Evolutionary conservation across 2,797 vertebrate species (phyloP).

Genomic region (Thunnus albacares): DNA sequence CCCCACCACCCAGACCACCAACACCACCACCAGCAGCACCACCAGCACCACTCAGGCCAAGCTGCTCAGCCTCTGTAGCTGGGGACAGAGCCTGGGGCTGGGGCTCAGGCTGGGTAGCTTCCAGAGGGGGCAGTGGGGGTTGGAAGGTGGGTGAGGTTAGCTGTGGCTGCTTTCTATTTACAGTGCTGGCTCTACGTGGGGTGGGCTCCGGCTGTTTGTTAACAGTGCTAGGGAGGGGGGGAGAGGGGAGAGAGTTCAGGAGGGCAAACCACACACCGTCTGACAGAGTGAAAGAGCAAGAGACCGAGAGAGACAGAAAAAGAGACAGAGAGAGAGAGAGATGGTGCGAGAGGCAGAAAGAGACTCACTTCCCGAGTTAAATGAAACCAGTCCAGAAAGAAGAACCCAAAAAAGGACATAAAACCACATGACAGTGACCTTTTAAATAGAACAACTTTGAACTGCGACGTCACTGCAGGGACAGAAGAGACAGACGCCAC

Average conservation of each 20-base stretch:
- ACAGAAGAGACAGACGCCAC: conserved; percentile 61
- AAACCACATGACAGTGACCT: conserved; percentile 67
- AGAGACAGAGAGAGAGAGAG: conserved; percentile 48
- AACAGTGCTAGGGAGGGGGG: conserved; percentile 90
- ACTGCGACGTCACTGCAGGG: conserved; percentile 48
- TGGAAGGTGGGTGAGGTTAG: conserved; percentile 92
- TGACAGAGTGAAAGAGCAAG: conserved; percentile 57
- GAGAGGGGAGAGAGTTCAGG: conserved; percentile 88
- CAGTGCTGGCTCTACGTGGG: conserved; percentile 90
- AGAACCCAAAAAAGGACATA: conserved; percentile 58
- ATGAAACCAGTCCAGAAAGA: conserved; percentile 55
- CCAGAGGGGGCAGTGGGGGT: conserved; percentile 90
- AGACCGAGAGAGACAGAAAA: conserved; percentile 46
- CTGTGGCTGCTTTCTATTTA: conserved; percentile 95
- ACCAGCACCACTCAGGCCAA: conserved; percentile 62
- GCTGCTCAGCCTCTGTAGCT: conserved; percentile 74
- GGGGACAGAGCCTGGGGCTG: conserved; percentile 74
- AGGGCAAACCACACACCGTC: conserved; percentile 75
- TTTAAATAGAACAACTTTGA: conserved; percentile 57
- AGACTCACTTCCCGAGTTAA: conserved; percentile 64
- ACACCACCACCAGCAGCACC: conserved; percentile 27
- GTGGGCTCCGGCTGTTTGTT: conserved; percentile 93
- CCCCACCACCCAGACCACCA: conserved; percentile 70
- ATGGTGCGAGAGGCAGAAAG: conserved; percentile 41
- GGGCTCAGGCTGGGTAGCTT: conserved; percentile 83